These are phyloP conservation scores for Amiota minor DNA, from an alignment of 2,888 invertebrate genomes.

Conservation along the genomic window DNA sequence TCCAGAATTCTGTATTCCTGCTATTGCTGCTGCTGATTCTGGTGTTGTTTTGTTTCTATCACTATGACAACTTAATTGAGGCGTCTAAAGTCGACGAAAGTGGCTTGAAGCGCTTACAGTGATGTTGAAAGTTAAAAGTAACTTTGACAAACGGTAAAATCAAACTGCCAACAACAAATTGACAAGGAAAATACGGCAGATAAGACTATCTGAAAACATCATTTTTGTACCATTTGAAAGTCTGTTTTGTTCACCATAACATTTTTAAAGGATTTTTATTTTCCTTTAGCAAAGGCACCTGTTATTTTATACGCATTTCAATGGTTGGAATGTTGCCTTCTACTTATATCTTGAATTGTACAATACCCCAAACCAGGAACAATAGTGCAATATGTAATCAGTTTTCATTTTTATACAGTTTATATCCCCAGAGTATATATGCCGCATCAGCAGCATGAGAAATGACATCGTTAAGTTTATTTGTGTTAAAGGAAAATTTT, in stretches of 20 bases:
- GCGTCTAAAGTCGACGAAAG: not conserved
- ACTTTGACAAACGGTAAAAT: not conserved
- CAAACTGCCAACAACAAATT: conserved; percentile 24
- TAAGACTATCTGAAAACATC: not conserved
- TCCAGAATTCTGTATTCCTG: too few relatives aligned
- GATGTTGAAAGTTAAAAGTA: conserved; percentile 3
- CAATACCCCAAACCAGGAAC: too few relatives aligned
- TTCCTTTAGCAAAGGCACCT: too few relatives aligned
- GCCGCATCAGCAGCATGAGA: not conserved
- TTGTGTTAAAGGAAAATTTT: conserved; percentile 7
- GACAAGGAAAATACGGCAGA: conserved; percentile 16
- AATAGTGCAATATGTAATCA: too few relatives aligned
- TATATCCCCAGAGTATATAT: too few relatives aligned
- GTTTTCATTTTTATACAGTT: too few relatives aligned
- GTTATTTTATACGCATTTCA: too few relatives aligned
- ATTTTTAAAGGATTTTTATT: not conserved
- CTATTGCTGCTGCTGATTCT: not conserved
- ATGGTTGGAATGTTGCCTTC: too few relatives aligned
- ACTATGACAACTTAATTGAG: conserved; percentile 17
- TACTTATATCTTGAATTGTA: too few relatives aligned
- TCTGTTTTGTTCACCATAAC: not conserved
- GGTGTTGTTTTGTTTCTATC: conserved; percentile 9
- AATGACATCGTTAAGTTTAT: conserved; percentile 11
- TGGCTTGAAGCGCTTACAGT: not conserved
- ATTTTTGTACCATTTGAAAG: not conserved